Base-by-base conservation (phyloP, 2,797 vertebrate genomes). In the Danio jaintianensis region DNA sequence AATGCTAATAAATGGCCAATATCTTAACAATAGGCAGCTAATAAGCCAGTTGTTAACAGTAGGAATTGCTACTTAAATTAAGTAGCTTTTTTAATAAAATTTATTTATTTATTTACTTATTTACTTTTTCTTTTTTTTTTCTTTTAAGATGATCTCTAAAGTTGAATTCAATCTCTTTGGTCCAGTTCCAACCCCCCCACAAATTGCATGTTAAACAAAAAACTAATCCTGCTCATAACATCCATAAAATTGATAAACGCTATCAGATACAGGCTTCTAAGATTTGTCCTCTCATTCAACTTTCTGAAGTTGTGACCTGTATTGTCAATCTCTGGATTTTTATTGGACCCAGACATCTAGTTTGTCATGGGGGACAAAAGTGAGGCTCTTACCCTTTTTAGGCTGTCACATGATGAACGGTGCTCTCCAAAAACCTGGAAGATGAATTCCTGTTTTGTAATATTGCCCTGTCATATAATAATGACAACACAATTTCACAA, bases 401-500 rank as follows among this genome's bases (percentile, higher is more conserved):
- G 55, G 12, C 67, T 84, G 75, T 79, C 81, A 82, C 47, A 50
- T 48, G 22, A 58, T 11, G 22, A 29, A 82, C 64, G 12, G 63
- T 45, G 59, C 68, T 74, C 62, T 72, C n/a, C 29, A 29, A 55
- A 69, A 71, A 45, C n/a, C 73, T 29, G 38, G 66, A 20, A 62
- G 55, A 72, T 71, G 69, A 79, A 79, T 81, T 75, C 58, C 53
- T 79, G 72, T 29, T 43, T 66, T 74, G 13, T 42, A 75, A 79
- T 83, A 52, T 74, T 59, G 79, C 13, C 43, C 73, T 78, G 67
- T 69, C 80, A 76, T 58, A 72, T 36, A 45, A 68, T 83, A 77
- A 73, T 82, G 78, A 81, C 78, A 77, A 80, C 75, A 43, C 47
- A 72, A 81, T 84, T 81, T 79, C 50, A 75, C 50, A 63, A 64